These are phyloP conservation scores for Exocentrus adspersus DNA, from an alignment of 2,888 invertebrate genomes.

Conservation along the genomic window DNA sequence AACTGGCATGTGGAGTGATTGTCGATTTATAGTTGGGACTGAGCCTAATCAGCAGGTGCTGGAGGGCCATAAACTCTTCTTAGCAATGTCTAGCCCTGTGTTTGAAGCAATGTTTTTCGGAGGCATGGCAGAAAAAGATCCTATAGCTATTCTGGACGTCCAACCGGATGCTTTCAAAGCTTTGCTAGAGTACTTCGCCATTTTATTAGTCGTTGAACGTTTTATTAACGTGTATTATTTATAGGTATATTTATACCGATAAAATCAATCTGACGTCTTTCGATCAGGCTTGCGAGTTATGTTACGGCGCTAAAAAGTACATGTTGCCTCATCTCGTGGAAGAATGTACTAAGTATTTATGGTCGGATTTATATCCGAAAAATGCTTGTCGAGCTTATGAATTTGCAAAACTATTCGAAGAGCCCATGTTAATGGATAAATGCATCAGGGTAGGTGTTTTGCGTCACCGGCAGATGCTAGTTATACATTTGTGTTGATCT, in stretches of 20 bases:
- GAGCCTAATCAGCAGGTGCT: constrained; percentile 79
- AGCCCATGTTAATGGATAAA: constrained; percentile 81
- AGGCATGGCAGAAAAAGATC: constrained; percentile 80
- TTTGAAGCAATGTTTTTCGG: constrained; percentile 91
- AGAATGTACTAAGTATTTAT: constrained; percentile 84
- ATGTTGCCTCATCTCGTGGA: constrained; percentile 86
- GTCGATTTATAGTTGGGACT: constrained; percentile 82
- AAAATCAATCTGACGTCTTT: constrained; percentile 82
- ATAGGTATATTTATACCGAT: constrained; percentile 84
- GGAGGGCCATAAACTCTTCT: constrained; percentile 80
- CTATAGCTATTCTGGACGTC: constrained; percentile 84
- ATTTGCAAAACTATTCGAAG: constrained; percentile 86
- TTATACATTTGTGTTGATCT: not conserved
- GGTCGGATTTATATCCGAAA: constrained; percentile 81
- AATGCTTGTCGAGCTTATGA: constrained; percentile 88
- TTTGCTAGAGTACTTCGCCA: constrained; percentile 71
- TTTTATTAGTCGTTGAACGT: not conserved
- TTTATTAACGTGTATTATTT: constrained; percentile 39
- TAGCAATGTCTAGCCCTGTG: constrained; percentile 89
- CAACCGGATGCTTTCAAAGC: constrained; percentile 88
- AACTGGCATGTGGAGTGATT: constrained; percentile 85
- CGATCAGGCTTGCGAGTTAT: constrained; percentile 87
- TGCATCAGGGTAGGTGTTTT: constrained; percentile 74
- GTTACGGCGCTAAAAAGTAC: constrained; percentile 89
- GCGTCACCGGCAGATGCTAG: too few relatives aligned